These are phyloP conservation scores for Promerops cafer DNA, from an alignment of 2,113 vertebrate genomes.

Conservation along the genomic window DNA sequence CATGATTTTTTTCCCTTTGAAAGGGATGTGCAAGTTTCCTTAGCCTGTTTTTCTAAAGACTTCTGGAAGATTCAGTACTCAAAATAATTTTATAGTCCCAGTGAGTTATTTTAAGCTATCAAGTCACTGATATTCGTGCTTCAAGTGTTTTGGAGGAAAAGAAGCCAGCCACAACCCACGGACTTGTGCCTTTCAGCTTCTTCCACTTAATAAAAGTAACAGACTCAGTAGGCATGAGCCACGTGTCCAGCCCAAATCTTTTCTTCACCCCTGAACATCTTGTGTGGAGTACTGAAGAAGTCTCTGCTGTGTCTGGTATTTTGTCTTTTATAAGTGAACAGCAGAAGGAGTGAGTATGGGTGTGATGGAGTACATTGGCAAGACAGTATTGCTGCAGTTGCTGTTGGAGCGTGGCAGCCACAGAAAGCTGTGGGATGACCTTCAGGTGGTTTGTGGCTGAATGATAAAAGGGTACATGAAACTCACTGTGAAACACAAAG, in stretches of 20 bases:
- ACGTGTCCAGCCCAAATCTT: accelerated
- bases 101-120: background rate
- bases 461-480: background rate
- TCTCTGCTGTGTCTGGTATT: background rate
- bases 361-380: background rate
- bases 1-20: accelerated
- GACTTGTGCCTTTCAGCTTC: background rate
- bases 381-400: background rate
- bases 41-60: background rate
- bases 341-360: background rate
- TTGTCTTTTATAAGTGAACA: background rate
- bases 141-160: background rate
- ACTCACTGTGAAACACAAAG: background rate
- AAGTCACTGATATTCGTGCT: background rate
- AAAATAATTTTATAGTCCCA: background rate
- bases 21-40: background rate
- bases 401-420: background rate
- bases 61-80: background rate
- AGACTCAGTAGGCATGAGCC: background rate
- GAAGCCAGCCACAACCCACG: background rate
- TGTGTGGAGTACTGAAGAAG: background rate
- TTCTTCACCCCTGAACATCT: background rate
- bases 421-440: background rate
- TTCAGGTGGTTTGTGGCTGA: background rate
- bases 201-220: background rate